A percentile compares a stretch with the other conserved stretches of the same genome.
Conservation (phyloP, 2,888 invertebrate genomes). For the Eueremaeus valkanovi region DNA sequence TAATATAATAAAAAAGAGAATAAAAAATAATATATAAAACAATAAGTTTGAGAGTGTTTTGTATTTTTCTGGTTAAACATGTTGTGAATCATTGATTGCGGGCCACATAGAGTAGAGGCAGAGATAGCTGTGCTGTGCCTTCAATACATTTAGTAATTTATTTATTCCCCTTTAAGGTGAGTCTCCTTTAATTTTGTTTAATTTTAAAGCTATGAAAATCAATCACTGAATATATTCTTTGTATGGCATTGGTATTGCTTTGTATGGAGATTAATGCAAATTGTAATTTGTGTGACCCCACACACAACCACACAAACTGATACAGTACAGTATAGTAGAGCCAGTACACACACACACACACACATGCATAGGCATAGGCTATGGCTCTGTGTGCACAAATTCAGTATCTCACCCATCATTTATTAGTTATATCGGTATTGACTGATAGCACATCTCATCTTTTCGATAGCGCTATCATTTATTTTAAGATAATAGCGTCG, state of each 20-base stretch:
- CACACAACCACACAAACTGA: not conserved
- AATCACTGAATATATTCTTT: constrained; percentile 27
- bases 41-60: not conserved
- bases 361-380: too few relatives aligned
- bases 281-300: constrained; percentile 30
- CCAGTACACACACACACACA: constrained; percentile 2
- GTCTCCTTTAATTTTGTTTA: constrained; percentile 15
- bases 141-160: constrained; percentile 4
- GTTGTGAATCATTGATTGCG: constrained; percentile 9
- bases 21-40: not conserved
- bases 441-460: constrained; percentile 28
- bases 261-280: constrained; percentile 33
- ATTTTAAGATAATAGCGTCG: constrained; percentile 18
- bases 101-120: not conserved
- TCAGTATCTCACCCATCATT: constrained; percentile 35
- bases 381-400: not conserved
- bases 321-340: too few relatives aligned
- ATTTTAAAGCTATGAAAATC: constrained; percentile 29
- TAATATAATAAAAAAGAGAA: too few relatives aligned
- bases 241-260: not conserved
- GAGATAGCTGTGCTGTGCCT: not conserved
- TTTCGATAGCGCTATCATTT: constrained; percentile 24
- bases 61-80: not conserved
- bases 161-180: not conserved
- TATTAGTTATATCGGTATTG: constrained; percentile 23